A percentile compares a stretch with the other conserved stretches of the same genome.
Evolutionary conservation across 2,113 vertebrate species (phyloP).

Genomic region (Hiodon alosoides): DNA sequence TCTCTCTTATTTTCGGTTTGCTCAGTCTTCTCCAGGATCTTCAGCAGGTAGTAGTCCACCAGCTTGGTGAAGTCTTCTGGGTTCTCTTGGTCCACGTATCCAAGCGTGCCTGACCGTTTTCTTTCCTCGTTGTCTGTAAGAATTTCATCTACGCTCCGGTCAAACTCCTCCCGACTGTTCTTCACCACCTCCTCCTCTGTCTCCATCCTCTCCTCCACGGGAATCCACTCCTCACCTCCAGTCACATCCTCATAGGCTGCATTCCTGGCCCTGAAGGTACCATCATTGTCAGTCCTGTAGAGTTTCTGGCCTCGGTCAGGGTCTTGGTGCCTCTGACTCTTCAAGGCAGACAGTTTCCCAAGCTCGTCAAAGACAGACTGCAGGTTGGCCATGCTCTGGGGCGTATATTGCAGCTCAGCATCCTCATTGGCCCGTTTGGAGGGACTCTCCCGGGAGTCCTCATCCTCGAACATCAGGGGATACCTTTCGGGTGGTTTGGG

Average conservation of each 20-base stretch:
- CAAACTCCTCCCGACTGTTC: constrained; percentile 79
- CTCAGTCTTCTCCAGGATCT: constrained; percentile 72
- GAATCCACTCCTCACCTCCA: constrained; percentile 92
- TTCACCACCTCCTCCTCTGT: constrained; percentile 87
- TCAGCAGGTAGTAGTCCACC: constrained; percentile 78
- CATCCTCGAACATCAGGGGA: constrained; percentile 79
- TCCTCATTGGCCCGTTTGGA: constrained; percentile 91
- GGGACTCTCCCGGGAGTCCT: constrained; percentile 75
- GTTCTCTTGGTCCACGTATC: constrained; percentile 62
- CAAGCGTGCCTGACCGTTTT: constrained; percentile 67
- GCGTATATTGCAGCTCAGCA: constrained; percentile 90
- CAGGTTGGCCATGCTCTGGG: constrained; percentile 88
- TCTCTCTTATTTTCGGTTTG: constrained; percentile 60
- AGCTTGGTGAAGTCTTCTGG: constrained; percentile 79
- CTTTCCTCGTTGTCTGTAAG: constrained; percentile 66
- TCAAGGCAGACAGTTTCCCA: constrained; percentile 72
- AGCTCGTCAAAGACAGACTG: constrained; percentile 93
- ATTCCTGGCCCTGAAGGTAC: constrained; percentile 74
- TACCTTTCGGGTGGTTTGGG: constrained; percentile 76
- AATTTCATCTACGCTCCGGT: constrained; percentile 65
- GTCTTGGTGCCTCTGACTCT: constrained; percentile 62
- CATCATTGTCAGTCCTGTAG: constrained; percentile 72
- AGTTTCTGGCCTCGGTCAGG: constrained; percentile 75
- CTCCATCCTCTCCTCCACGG: constrained; percentile 86
- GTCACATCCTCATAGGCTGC: constrained; percentile 87